These are phyloP conservation scores for Phania funesta DNA, from an alignment of 2,888 invertebrate species.

Conservation along the genomic window DNA sequence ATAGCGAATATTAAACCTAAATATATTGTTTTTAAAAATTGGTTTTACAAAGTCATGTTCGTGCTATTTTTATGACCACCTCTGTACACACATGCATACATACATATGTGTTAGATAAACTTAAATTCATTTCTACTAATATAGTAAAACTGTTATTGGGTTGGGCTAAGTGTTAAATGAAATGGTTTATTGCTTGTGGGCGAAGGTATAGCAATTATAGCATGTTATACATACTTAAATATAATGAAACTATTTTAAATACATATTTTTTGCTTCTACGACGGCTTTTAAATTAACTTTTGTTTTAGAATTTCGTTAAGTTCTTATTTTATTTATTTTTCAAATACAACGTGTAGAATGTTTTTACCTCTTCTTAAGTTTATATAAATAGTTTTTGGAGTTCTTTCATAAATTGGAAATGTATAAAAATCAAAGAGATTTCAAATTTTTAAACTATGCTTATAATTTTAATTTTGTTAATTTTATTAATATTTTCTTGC, in stretches of 20 bases:
- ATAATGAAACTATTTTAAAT: background rate
- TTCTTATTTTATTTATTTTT: constrained; percentile 27
- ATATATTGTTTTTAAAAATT: too few relatives aligned
- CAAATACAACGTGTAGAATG: constrained; percentile 24
- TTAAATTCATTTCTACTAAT: constrained; percentile 59
- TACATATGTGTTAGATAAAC: background rate
- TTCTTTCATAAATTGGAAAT: constrained; percentile 50
- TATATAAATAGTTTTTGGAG: constrained; percentile 51
- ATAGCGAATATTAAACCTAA: too few relatives aligned
- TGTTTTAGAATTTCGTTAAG: constrained; percentile 35
- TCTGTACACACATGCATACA: background rate
- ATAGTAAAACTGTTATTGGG: constrained; percentile 51
- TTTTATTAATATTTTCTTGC: constrained; percentile 37
- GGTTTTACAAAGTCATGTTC: too few relatives aligned
- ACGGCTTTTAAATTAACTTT: constrained; percentile 42
- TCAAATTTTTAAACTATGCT: background rate
- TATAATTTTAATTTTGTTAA: constrained; percentile 54
- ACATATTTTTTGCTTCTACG: constrained; percentile 29
- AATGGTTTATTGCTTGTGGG: background rate
- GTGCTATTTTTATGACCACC: constrained; percentile 31
- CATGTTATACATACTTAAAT: constrained; percentile 6
- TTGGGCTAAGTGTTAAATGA: constrained; percentile 17
- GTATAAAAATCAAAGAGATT: constrained; percentile 23
- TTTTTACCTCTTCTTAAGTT: constrained; percentile 30
- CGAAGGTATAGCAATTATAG: background rate